Conservation (phyloP, 2,113 vertebrate species). For the Corapipo altera region DNA sequence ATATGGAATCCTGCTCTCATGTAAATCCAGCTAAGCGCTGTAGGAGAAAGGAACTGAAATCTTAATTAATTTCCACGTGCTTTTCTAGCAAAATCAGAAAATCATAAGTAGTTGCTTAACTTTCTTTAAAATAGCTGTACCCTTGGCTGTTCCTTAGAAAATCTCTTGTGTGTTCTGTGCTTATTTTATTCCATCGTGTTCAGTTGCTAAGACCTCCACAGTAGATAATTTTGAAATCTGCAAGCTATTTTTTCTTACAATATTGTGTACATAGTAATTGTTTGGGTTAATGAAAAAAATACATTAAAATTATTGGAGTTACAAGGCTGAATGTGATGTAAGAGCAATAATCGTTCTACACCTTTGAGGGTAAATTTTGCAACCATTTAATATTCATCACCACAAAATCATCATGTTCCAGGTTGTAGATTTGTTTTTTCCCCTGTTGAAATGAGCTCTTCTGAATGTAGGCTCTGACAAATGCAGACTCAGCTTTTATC, state of each 20-base stretch:
- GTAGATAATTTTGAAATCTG: neutral
- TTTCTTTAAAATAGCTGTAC: neutral
- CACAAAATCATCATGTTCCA: neutral
- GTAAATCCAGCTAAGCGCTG: neutral
- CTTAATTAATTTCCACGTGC: neutral
- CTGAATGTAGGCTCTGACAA: neutral
- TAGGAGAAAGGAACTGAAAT: neutral
- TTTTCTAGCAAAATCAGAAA: neutral
- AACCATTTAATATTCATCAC: neutral
- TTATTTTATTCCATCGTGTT: neutral
- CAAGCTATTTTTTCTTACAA: neutral
- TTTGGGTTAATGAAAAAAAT: neutral
- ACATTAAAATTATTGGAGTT: neutral
- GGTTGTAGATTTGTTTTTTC: neutral
- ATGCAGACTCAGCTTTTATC: neutral
- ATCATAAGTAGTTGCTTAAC: neutral
- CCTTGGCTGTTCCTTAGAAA: neutral
- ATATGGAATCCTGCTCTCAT: neutral
- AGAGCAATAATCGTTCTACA: neutral
- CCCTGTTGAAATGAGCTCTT: neutral
- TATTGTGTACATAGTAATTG: neutral
- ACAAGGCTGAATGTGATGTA: neutral
- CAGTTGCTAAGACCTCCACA: neutral
- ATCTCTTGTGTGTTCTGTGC: rapidly evolving
- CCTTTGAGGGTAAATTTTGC: neutral